These are phyloP conservation scores for Puma concolor DNA, from an alignment of 2,113 vertebrate species.

Conservation along the genomic window DNA sequence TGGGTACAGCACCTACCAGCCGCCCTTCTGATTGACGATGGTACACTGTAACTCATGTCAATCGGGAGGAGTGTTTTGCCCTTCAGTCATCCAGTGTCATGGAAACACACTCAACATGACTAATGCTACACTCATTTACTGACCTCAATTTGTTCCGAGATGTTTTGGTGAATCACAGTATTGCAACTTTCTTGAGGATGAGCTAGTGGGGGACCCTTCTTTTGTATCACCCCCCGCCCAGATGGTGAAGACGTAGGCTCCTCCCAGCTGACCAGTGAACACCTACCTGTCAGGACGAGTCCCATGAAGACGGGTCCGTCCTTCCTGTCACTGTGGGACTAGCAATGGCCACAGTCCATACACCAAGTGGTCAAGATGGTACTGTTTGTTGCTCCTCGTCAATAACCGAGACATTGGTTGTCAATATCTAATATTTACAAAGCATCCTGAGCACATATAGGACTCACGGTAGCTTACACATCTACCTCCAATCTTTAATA, in stretches of 20 bases:
- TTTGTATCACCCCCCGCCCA: neutral
- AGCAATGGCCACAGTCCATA: neutral
- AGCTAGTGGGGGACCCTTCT: too few relatives aligned
- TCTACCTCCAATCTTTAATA: neutral
- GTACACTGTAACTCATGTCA: neutral
- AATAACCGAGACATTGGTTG: neutral
- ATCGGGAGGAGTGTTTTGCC: neutral
- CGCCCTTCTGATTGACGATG: neutral
- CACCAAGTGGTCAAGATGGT: rapidly evolving
- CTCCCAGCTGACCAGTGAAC: neutral
- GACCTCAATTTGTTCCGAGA: neutral
- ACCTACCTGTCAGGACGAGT: neutral
- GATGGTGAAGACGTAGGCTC: too few relatives aligned
- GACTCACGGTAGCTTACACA: too few relatives aligned
- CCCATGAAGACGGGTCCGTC: rapidly evolving
- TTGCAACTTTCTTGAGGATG: neutral
- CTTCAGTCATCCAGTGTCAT: neutral
- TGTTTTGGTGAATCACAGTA: neutral
- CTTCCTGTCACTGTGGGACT: neutral
- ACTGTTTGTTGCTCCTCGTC: neutral
- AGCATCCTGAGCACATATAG: rapidly evolving
- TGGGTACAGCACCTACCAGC: rapidly evolving
- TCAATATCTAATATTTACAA: neutral
- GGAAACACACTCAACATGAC: neutral
- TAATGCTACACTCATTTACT: neutral